phyloP scores from a whole-genome alignment of 2,888 invertebrate species.

The Ophion ellenae region DNA sequence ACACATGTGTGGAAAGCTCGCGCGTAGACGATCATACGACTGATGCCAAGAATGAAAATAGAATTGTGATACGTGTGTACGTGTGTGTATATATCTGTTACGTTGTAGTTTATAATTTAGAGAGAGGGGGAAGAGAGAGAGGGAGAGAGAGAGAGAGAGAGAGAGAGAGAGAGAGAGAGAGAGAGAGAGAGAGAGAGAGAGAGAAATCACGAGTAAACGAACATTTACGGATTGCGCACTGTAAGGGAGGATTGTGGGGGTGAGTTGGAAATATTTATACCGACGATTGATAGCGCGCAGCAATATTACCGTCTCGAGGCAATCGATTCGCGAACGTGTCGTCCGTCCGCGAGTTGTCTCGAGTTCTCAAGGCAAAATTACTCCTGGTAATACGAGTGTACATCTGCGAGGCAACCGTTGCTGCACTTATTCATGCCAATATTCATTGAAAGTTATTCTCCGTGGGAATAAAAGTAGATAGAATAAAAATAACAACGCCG shows the following conservation, averaged over 20 bases:
- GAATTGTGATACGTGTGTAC: slow-evolving; percentile 62
- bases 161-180: slow-evolving; percentile 36
- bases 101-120: slow-evolving; percentile 62
- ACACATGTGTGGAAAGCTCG: slow-evolving; percentile 42
- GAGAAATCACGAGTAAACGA: slow-evolving; percentile 51
- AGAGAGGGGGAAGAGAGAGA: slow-evolving; percentile 5
- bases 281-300: slow-evolving; percentile 45
- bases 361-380: neutral
- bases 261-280: slow-evolving; percentile 40
- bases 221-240: slow-evolving; percentile 52
- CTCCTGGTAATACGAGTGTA: neutral
- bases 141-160: slow-evolving; percentile 11
- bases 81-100: slow-evolving; percentile 17
- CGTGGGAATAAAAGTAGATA: neutral
- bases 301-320: neutral
- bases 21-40: slow-evolving; percentile 78
- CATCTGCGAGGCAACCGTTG: neutral
- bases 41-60: slow-evolving; percentile 81
- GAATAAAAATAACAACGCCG: neutral
- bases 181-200: slow-evolving; percentile 23
- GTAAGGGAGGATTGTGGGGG: slow-evolving; percentile 27
- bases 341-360: neutral
- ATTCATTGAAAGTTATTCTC: slow-evolving; percentile 1
- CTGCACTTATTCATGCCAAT: neutral
- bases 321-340: neutral